Percentiles rank a stretch among this genome's conserved stretches.
phyloP scores from a whole-genome alignment of 1,140 invertebrate genomes.

The Cataglyphis hispanica region DNA sequence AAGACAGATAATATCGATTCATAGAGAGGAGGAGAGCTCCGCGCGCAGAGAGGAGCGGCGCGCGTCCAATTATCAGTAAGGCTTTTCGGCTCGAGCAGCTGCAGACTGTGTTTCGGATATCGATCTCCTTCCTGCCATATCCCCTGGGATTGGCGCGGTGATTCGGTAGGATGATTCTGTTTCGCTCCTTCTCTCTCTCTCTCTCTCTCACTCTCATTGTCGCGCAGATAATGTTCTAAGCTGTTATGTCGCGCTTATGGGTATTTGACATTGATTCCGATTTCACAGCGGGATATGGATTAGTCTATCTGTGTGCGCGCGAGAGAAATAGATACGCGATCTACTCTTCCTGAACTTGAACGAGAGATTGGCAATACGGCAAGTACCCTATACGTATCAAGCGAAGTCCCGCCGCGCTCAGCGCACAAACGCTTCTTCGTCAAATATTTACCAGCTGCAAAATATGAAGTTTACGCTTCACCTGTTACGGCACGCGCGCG shows the following conservation, averaged over 20 bases:
- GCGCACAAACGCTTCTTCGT: constrained; percentile 24
- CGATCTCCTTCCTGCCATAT: constrained; percentile 39
- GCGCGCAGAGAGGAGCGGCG: neutral
- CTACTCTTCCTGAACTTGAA: neutral
- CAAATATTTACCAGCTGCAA: constrained; percentile 73
- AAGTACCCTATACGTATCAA: constrained; percentile 32
- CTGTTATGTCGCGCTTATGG: constrained; percentile 71
- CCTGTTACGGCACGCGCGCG: constrained; percentile 68
- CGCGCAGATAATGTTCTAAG: constrained; percentile 37
- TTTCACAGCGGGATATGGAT: constrained; percentile 63
- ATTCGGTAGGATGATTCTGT: constrained; percentile 34
- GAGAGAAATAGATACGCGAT: constrained; percentile 20
- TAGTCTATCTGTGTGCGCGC: neutral
- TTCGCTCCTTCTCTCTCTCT: too few relatives aligned
- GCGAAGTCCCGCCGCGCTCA: neutral
- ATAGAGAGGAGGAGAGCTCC: constrained; percentile 18
- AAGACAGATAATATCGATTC: constrained; percentile 59
- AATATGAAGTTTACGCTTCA: constrained; percentile 74
- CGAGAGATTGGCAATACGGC: constrained; percentile 32
- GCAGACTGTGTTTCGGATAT: constrained; percentile 51
- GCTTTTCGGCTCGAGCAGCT: constrained; percentile 57
- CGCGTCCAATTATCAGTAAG: constrained; percentile 57
- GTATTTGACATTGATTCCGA: constrained; percentile 72
- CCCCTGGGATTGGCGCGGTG: constrained; percentile 38
- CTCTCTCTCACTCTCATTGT: neutral